Conservation (phyloP, 1,140 invertebrate genomes). For the Pogonomyrmex californicus region DNA sequence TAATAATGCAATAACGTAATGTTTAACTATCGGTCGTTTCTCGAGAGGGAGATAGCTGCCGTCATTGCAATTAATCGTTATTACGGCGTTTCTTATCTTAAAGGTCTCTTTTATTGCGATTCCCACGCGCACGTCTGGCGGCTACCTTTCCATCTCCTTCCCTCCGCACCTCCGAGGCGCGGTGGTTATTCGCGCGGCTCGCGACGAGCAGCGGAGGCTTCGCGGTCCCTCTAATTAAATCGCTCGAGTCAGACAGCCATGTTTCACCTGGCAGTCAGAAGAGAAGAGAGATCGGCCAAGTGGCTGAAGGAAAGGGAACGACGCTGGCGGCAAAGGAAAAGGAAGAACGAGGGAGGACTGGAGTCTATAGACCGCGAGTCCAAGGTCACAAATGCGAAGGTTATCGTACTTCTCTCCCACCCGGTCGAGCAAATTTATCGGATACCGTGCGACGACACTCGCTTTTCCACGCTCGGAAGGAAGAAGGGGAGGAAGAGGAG, state of each 20-base stretch:
- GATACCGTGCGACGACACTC: constrained; percentile 57
- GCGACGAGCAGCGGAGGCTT: constrained; percentile 55
- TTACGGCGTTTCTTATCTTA: constrained; percentile 45
- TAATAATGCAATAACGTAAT: constrained; percentile 39
- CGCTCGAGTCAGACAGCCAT: constrained; percentile 60
- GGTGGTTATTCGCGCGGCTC: constrained; percentile 41
- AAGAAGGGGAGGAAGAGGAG: constrained; percentile 5
- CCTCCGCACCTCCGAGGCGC: neutral
- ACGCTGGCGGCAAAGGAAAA: constrained; percentile 49
- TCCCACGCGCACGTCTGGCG: constrained; percentile 29
- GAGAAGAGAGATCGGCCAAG: constrained; percentile 2
- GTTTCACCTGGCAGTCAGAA: constrained; percentile 74
- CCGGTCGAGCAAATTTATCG: constrained; percentile 71
- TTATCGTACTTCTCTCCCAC: constrained; percentile 78
- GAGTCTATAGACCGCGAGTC: constrained; percentile 67
- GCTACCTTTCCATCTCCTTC: constrained; percentile 11
- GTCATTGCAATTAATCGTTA: constrained; percentile 38
- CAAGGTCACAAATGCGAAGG: constrained; percentile 84
- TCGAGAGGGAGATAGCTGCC: constrained; percentile 1
- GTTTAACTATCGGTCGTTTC: constrained; percentile 24
- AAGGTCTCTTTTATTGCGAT: constrained; percentile 38
- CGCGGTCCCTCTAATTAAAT: constrained; percentile 70
- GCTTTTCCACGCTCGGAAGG: constrained; percentile 50
- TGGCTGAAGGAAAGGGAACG: constrained; percentile 44
- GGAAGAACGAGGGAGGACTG: constrained; percentile 16